Evolutionary conservation across 2,113 vertebrate genomes (phyloP).

Genomic region (Craseonycteris thonglongyai): DNA sequence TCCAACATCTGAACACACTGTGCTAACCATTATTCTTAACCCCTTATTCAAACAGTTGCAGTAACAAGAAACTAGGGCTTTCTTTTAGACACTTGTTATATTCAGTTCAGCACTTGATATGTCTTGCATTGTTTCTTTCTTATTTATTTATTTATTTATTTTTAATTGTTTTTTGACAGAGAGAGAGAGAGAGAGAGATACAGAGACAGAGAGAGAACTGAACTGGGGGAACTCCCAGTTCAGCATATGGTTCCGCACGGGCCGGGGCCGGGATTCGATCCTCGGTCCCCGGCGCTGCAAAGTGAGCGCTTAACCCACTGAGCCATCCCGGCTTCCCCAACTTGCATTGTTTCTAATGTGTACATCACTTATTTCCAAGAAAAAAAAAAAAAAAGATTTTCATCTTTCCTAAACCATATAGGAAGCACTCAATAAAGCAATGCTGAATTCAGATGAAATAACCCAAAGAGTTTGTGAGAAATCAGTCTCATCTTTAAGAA

Average conservation of each 20-base stretch:
- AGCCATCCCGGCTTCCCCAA: too few species aligned
- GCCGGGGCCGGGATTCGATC: too few species aligned
- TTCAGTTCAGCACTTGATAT: neutral
- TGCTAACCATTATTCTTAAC: neutral
- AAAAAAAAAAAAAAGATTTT: neutral
- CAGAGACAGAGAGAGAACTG: too few species aligned
- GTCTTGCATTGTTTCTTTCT: neutral
- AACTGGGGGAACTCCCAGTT: too few species aligned
- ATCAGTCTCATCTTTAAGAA: neutral
- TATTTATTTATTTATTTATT: too few species aligned
- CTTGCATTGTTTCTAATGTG: constrained; percentile 35
- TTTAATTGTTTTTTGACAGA: too few species aligned
- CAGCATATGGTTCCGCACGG: too few species aligned
- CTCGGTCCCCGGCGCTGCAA: too few species aligned
- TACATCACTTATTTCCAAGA: constrained; percentile 2
- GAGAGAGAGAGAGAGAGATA: too few species aligned
- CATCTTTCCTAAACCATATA: neutral
- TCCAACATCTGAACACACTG: neutral
- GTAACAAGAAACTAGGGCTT: neutral
- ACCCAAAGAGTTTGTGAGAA: neutral
- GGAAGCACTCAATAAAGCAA: neutral
- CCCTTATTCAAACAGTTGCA: neutral
- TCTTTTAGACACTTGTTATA: neutral
- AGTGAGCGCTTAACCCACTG: too few species aligned
- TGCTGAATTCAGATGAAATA: neutral